These are phyloP conservation scores for Myiotriccus ornatus DNA, from an alignment of 2,797 vertebrate genomes.

Conservation along the genomic window DNA sequence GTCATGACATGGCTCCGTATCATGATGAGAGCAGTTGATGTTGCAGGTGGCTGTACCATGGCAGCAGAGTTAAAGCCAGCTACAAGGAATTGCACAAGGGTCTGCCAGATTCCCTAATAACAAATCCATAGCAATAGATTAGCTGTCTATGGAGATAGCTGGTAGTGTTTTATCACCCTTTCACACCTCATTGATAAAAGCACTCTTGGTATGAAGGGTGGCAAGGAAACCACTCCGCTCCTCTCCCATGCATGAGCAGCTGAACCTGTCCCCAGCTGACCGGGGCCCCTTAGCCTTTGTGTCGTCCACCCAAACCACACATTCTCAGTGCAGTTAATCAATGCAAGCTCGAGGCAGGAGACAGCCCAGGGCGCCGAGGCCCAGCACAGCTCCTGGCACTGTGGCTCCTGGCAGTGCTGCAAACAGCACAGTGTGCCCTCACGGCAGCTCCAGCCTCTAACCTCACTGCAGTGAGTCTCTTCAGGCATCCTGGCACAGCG, in stretches of 20 bases:
- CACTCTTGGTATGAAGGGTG: neutral
- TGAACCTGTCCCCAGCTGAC: neutral
- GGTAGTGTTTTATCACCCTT: neutral
- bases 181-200: neutral
- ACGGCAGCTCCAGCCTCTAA: rapidly evolving
- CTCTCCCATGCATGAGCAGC: neutral
- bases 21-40: neutral
- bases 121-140: constrained; percentile 36
- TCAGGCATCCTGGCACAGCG: neutral
- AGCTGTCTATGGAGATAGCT: neutral
- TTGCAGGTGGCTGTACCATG: neutral
- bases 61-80: neutral
- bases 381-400: neutral
- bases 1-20: rapidly evolving
- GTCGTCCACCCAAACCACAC: neutral
- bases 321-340: neutral
- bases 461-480: neutral
- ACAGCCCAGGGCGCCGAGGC: rapidly evolving
- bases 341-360: neutral
- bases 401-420: neutral
- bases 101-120: neutral
- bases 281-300: neutral
- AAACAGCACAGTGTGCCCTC: rapidly evolving
- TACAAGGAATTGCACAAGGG: neutral
- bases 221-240: neutral